Percentiles rank a stretch among this genome's conserved stretches.
Evolutionary conservation across 2,113 vertebrate species (phyloP).

Genomic region (Dasyornis broadbenti): DNA sequence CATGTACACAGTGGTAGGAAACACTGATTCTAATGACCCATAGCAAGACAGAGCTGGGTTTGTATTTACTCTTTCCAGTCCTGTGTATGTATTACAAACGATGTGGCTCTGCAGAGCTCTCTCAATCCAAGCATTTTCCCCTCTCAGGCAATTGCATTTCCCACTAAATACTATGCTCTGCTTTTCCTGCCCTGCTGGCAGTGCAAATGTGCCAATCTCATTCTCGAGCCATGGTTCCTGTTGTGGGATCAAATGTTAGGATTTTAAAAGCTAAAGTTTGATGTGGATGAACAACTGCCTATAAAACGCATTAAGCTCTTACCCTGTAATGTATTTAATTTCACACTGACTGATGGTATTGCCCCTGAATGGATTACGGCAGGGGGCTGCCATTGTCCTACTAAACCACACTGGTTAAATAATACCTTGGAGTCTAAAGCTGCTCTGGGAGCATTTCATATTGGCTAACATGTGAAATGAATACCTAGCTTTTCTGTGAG

Average conservation of each 20-base stretch:
- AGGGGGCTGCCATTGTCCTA: conserved; percentile 73
- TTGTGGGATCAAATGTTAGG: conserved; percentile 88
- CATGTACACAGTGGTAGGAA: background rate
- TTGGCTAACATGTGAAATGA: conserved; percentile 63
- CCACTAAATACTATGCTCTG: conserved; percentile 7
- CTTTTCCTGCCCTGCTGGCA: conserved; percentile 58
- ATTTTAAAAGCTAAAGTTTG: conserved; percentile 90
- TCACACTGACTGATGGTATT: conserved; percentile 90
- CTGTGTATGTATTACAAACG: background rate
- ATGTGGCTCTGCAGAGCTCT: conserved; percentile 27
- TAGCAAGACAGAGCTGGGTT: background rate
- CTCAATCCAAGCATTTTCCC: conserved; percentile 23
- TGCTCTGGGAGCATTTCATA: conserved; percentile 62
- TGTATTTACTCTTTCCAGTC: background rate
- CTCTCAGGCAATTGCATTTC: conserved; percentile 38
- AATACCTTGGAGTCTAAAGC: conserved; percentile 68
- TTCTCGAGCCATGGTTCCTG: conserved; percentile 76
- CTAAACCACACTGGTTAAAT: conserved; percentile 73
- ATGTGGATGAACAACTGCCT: conserved; percentile 95
- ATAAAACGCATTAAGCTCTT: conserved; percentile 90
- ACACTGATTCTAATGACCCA: background rate
- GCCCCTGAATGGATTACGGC: conserved; percentile 80
- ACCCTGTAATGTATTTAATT: conserved; percentile 96
- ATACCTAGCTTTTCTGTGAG: conserved; percentile 61
- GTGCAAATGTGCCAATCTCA: conserved; percentile 60